phyloP scores from a whole-genome alignment of 2,797 vertebrate species.

The Fistularia commersonii region DNA sequence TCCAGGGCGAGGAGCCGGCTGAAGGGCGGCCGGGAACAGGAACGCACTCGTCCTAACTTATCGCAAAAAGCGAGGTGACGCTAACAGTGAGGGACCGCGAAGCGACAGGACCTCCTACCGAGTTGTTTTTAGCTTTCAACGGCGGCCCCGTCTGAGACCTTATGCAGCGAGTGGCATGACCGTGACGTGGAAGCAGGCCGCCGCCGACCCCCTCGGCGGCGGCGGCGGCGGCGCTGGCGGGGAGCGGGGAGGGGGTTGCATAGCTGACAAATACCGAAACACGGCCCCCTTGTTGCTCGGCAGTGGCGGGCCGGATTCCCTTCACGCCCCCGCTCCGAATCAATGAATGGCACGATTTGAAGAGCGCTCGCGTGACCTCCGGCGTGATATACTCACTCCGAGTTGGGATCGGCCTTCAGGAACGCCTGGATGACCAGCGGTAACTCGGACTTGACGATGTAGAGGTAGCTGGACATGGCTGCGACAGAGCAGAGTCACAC shows the following conservation, averaged over 20 bases:
- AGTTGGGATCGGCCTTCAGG: conserved; percentile 80
- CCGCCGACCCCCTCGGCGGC: neutral
- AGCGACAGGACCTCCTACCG: too few species aligned
- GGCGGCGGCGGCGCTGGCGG: conserved; percentile 5
- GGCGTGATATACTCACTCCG: conserved; percentile 78
- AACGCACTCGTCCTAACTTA: too few species aligned
- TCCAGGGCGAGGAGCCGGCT: neutral
- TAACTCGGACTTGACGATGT: conserved; percentile 96
- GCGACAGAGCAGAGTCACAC: conserved; percentile 14
- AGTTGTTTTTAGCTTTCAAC: too few species aligned
- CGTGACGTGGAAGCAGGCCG: conserved; percentile 17
- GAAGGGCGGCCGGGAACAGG: too few species aligned
- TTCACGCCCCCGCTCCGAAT: conserved; percentile 41
- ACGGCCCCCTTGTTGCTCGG: conserved; percentile 6
- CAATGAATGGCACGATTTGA: conserved; percentile 33
- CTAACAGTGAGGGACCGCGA: too few species aligned
- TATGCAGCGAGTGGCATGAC: conserved; percentile 1
- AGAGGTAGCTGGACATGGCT: conserved; percentile 99
- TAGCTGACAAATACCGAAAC: conserved; percentile 16
- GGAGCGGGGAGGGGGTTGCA: conserved; percentile 20
- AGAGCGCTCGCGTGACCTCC: conserved; percentile 20
- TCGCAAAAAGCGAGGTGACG: too few species aligned
- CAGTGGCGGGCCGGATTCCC: conserved; percentile 46
- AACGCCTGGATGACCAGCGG: conserved; percentile 97
- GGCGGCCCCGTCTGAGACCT: too few species aligned